Percentiles rank a stretch among this genome's conserved stretches.
These are phyloP conservation scores for Antigone vipio DNA, from an alignment of 2,113 vertebrate species.

Conservation along the genomic window DNA sequence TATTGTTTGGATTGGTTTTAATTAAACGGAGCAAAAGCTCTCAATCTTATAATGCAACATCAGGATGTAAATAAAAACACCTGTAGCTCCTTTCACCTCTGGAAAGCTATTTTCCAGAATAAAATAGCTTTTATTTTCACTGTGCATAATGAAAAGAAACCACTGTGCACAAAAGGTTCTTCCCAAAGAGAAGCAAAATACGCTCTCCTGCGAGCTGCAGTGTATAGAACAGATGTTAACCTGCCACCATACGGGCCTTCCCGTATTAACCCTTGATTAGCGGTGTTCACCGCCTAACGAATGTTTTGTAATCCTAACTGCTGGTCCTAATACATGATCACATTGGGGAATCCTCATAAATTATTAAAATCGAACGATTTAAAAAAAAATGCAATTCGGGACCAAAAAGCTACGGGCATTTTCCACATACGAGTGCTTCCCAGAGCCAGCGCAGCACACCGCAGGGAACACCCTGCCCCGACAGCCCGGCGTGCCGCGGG, in stretches of 20 bases:
- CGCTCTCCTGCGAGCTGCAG: background rate
- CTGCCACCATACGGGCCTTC: background rate
- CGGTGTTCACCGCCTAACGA: fast-evolving
- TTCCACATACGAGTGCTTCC: fast-evolving
- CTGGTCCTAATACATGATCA: background rate
- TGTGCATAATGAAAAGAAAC: background rate
- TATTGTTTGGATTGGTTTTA: background rate
- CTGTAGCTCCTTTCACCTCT: background rate
- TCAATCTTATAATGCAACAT: fast-evolving
- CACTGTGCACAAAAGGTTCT: background rate
- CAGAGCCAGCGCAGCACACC: background rate
- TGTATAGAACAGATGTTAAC: background rate
- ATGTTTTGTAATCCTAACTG: fast-evolving
- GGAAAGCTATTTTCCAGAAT: background rate
- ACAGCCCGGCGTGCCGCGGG: background rate
- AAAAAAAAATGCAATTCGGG: fast-evolving
- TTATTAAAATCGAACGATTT: background rate
- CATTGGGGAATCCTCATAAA: fast-evolving
- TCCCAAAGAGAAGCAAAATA: background rate
- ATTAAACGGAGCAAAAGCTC: background rate
- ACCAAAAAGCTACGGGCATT: too few relatives aligned
- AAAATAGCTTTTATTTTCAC: background rate
- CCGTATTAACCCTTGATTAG: background rate
- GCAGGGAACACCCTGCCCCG: background rate
- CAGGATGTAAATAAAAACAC: background rate